Conservation (phyloP, 2,797 vertebrate species). For the Parauchenoglanis ngamensis region DNA sequence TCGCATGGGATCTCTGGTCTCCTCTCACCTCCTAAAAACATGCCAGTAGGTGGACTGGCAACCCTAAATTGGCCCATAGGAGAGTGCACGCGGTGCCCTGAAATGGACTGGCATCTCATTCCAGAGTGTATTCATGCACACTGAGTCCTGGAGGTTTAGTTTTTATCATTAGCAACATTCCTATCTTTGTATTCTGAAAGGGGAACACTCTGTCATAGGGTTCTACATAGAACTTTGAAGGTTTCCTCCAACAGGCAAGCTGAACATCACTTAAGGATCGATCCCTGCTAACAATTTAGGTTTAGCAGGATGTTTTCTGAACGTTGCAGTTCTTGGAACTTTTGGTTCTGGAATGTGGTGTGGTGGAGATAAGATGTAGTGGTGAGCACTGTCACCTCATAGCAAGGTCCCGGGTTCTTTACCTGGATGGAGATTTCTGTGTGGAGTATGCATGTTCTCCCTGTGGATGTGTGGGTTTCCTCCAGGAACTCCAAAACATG, state of each 20-base stretch:
- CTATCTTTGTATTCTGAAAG: neutral
- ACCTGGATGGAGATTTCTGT: too few relatives aligned
- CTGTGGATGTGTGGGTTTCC: too few relatives aligned
- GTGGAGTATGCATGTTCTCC: too few relatives aligned
- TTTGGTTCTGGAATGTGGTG: neutral
- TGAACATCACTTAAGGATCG: neutral
- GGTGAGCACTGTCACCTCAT: too few relatives aligned
- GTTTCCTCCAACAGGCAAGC: neutral
- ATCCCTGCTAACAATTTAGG: too few relatives aligned
- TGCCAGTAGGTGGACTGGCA: neutral
- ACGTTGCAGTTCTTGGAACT: neutral
- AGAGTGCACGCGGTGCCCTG: too few relatives aligned
- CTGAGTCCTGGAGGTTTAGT: neutral
- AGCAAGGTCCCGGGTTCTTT: too few relatives aligned
- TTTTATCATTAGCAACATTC: neutral
- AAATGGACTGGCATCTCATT: neutral
- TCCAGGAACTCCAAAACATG: too few relatives aligned
- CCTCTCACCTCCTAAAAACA: neutral
- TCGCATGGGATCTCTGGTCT: neutral
- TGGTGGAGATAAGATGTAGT: too few relatives aligned
- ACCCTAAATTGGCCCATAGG: neutral
- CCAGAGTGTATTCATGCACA: neutral
- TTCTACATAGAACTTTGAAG: neutral
- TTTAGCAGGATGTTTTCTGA: neutral
- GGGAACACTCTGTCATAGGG: neutral